phyloP scores from a whole-genome alignment of 2,797 vertebrate species.

The Garrulus glandarius region DNA sequence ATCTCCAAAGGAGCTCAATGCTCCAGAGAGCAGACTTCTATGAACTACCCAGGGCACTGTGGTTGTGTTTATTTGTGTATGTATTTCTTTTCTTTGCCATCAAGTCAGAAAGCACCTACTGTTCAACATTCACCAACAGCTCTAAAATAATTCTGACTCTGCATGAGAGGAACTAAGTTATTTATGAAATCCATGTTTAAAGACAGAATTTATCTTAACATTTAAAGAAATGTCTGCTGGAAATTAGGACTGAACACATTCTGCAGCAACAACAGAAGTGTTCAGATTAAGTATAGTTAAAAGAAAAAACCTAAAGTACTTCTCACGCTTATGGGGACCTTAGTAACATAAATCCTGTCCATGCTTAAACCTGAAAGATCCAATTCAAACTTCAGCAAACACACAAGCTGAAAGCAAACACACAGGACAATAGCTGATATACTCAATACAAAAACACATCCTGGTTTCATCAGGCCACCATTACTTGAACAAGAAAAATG shows the following conservation, averaged over 20 bases:
- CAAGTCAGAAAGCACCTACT: background rate
- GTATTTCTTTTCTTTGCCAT: background rate
- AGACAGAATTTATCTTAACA: background rate
- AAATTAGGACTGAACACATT: background rate
- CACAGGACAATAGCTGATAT: background rate
- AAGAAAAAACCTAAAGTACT: background rate
- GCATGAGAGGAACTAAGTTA: background rate
- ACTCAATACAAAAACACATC: background rate
- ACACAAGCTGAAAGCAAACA: background rate
- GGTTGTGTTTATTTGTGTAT: background rate
- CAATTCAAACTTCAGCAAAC: background rate
- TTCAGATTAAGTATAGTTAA: background rate
- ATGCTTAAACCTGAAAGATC: background rate
- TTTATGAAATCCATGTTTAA: background rate
- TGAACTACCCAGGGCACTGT: background rate
- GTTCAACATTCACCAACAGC: background rate
- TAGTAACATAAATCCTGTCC: background rate
- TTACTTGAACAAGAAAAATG: background rate
- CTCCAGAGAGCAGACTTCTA: background rate
- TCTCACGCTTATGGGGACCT: background rate
- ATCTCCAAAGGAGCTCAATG: background rate
- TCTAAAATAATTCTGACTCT: background rate
- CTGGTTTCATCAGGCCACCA: background rate
- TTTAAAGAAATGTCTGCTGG: background rate
- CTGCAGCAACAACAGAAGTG: background rate